These are phyloP conservation scores for Petrocephalus schoutedeni DNA, from an alignment of 2,797 vertebrate species.

Conservation along the genomic window DNA sequence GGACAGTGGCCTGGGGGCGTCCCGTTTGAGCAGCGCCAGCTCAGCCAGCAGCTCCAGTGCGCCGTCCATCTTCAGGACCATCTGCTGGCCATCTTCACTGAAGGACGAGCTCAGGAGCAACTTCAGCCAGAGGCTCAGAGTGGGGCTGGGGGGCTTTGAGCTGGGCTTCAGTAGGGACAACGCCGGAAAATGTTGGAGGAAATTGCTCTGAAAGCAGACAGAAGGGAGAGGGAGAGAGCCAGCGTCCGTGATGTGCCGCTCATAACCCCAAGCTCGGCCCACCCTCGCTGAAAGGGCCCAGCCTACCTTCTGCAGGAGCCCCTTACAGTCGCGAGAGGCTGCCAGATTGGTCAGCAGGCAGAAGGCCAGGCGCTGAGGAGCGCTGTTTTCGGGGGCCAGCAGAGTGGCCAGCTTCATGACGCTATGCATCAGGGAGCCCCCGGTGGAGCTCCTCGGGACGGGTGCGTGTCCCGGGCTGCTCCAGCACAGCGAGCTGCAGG, in stretches of 20 bases:
- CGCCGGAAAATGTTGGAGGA: constrained; percentile 81
- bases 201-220: constrained; percentile 75
- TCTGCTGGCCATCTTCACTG: constrained; percentile 84
- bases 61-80: constrained; percentile 77
- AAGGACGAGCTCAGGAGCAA: constrained; percentile 79
- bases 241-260: neutral
- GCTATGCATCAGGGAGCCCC: constrained; percentile 74
- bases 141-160: constrained; percentile 39
- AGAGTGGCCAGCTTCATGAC: constrained; percentile 80
- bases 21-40: constrained; percentile 68
- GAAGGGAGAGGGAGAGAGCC: neutral
- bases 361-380: constrained; percentile 73
- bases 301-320: constrained; percentile 82
- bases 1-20: constrained; percentile 46
- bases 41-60: constrained; percentile 77
- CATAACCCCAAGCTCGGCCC: neutral
- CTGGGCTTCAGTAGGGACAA: constrained; percentile 68
- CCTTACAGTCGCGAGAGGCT: constrained; percentile 81
- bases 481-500: constrained; percentile 79
- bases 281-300: neutral
- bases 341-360: constrained; percentile 80
- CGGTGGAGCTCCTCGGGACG: constrained; percentile 51
- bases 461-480: constrained; percentile 50
- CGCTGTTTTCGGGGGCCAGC: constrained; percentile 61
- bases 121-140: constrained; percentile 74